These are phyloP conservation scores for Anguilla marmorata DNA, from an alignment of 2,797 vertebrate species.

Conservation along the genomic window DNA sequence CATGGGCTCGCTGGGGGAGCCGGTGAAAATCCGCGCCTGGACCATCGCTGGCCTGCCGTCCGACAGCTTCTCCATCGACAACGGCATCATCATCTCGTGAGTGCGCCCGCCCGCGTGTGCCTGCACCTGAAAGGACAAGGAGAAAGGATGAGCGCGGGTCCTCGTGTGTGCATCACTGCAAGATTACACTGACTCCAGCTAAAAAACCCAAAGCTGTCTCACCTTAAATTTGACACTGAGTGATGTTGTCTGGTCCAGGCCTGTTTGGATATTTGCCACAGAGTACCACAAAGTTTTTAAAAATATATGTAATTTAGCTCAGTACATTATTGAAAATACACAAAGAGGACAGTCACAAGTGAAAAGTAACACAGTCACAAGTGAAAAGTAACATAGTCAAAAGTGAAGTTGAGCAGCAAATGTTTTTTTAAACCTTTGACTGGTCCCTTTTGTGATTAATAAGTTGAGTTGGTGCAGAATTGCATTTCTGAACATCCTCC, in stretches of 20 bases:
- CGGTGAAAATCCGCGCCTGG: constrained; percentile 83
- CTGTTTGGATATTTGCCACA: neutral
- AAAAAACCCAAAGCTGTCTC: neutral
- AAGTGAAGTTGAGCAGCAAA: neutral
- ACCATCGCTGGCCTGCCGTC: constrained; percentile 88
- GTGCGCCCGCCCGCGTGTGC: constrained; percentile 43
- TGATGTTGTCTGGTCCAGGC: neutral
- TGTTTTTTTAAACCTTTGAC: neutral
- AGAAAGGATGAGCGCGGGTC: neutral
- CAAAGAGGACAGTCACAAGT: neutral
- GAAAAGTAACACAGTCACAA: neutral
- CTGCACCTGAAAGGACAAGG: neutral
- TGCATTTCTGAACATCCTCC: neutral
- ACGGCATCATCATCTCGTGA: constrained; percentile 88
- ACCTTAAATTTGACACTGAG: no score
- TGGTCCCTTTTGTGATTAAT: neutral
- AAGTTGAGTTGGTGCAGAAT: neutral
- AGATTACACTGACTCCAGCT: neutral
- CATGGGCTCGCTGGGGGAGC: constrained; percentile 80
- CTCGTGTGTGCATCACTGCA: neutral
- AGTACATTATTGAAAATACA: neutral
- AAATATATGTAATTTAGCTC: neutral
- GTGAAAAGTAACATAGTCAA: neutral
- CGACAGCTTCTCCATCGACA: constrained; percentile 87
- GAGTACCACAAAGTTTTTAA: neutral